phyloP scores from a whole-genome alignment of 1,140 invertebrate genomes.

The Lineus longissimus region DNA sequence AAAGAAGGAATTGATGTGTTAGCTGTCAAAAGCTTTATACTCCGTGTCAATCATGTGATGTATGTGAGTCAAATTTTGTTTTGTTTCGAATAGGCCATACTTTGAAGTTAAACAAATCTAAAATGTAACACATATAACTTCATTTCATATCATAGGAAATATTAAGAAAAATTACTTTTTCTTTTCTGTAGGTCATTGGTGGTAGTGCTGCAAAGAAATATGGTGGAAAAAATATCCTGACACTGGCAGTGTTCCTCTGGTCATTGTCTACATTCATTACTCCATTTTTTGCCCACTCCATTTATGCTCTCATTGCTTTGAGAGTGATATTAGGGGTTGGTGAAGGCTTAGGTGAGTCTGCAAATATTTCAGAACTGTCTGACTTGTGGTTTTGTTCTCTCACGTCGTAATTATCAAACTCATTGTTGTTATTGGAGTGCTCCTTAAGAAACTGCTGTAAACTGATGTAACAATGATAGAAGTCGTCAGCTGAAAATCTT shows the following conservation, averaged over 20 bases:
- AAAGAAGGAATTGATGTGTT: too few species aligned
- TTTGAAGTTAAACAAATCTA: too few species aligned
- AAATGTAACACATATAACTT: not conserved
- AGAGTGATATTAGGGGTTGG: conserved; percentile 70
- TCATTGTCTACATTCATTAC: conserved; percentile 72
- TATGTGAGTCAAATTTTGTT: too few species aligned
- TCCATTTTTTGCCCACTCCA: conserved; percentile 65
- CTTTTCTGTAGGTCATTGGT: conserved; percentile 62
- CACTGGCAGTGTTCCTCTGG: conserved; percentile 71
- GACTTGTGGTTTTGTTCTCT: too few species aligned
- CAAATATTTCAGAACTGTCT: too few species aligned
- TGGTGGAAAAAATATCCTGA: conserved; percentile 69
- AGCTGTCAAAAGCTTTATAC: too few species aligned
- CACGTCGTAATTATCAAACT: too few species aligned
- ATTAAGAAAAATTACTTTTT: not conserved
- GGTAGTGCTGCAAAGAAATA: conserved; percentile 68
- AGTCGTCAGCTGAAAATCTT: too few species aligned
- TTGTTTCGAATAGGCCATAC: too few species aligned
- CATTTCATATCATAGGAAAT: not conserved
- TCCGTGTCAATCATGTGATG: too few species aligned
- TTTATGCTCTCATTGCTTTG: conserved; percentile 63
- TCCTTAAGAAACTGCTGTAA: not conserved
- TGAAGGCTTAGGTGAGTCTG: conserved; percentile 67
- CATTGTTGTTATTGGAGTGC: not conserved
- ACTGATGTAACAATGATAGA: not conserved